Percentiles rank a stretch among this genome's conserved stretches.
These are phyloP conservation scores for Nymphalis polychloros DNA, from an alignment of 2,888 invertebrate species.

Conservation along the genomic window DNA sequence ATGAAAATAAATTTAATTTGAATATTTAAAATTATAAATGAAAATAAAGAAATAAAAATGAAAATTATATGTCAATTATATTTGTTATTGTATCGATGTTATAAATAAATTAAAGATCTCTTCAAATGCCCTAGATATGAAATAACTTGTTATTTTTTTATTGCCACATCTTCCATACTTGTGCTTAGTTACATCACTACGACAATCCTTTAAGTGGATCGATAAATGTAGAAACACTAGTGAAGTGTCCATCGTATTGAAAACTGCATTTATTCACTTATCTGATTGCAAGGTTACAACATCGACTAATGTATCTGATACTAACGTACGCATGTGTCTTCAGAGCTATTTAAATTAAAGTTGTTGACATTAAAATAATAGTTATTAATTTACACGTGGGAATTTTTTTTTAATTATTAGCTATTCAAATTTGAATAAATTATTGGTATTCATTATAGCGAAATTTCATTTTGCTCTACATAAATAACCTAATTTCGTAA, in stretches of 20 bases:
- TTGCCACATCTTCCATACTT: conserved; percentile 31
- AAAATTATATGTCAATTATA: not conserved
- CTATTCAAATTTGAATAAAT: not conserved
- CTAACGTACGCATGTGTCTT: conserved; percentile 15
- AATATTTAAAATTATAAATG: too few species aligned
- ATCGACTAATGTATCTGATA: conserved; percentile 26
- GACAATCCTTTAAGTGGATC: conserved; percentile 44
- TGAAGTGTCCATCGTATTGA: conserved; percentile 43
- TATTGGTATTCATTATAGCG: not conserved
- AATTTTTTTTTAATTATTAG: not conserved
- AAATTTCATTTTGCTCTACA: conserved; percentile 16
- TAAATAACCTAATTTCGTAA: conserved; percentile 26
- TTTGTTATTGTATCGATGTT: not conserved
- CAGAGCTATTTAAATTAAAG: not conserved
- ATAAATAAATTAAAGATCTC: not conserved
- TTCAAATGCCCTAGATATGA: conserved; percentile 15
- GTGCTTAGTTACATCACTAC: conserved; percentile 38
- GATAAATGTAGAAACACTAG: conserved; percentile 43
- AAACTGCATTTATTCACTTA: conserved; percentile 56
- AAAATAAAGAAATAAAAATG: too few species aligned
- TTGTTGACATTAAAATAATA: conserved; percentile 12
- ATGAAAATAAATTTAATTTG: too few species aligned
- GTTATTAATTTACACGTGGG: conserved; percentile 3
- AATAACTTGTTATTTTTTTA: conserved; percentile 15
- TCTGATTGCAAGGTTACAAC: conserved; percentile 48